Base-by-base conservation (phyloP, 2,113 vertebrate genomes). In the Vanacampus margaritifer region DNA sequence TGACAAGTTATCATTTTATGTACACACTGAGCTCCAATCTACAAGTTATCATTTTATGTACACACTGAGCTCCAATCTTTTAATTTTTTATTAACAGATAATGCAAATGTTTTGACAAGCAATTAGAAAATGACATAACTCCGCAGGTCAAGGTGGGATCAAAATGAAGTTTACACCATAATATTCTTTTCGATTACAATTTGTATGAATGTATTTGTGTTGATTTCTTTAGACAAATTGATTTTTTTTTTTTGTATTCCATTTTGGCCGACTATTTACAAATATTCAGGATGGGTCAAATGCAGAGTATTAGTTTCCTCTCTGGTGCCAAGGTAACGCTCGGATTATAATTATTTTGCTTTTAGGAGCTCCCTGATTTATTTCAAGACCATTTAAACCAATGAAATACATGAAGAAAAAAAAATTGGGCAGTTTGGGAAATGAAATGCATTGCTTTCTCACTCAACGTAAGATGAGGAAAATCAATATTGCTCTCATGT, bases 401-500 rank as follows among this genome's bases (percentile, higher is more conserved):
- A 24, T 28, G 2, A 23, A n/a, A 21, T 51, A 10, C 23, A 35
- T 65, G 45, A 16, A 28, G 19, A 65, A 36, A 12, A 65, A 51
- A n/a, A 65, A 32, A 6, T 50, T 50, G 26, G 1, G 19, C 45
- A 50, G 26, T 35, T 65, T 50, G 63, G 45, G 28, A 50, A 65
- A 65, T 50, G 28, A n/a, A 50, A 48, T 7, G 10, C 19, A n/a
- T 64, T 2, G 5, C 19, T 64, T 64, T 64, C 63, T 50, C 28
- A 14, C 26, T 50, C 9, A n/a, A 35, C 10, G 11, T 50, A 5
- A 14, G 17, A 35, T 50, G 45, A 36, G 45, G 45, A 36, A 50
- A 21, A 35, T 65, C 45, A 65, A 50, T 65, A 65, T n/a, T 3
- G 7, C 62, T 64, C 14, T 41, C 43, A 48, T 35, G 43, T 23